Base-by-base conservation (phyloP, 2,113 vertebrate species). In the Osmerus mordax region DNA sequence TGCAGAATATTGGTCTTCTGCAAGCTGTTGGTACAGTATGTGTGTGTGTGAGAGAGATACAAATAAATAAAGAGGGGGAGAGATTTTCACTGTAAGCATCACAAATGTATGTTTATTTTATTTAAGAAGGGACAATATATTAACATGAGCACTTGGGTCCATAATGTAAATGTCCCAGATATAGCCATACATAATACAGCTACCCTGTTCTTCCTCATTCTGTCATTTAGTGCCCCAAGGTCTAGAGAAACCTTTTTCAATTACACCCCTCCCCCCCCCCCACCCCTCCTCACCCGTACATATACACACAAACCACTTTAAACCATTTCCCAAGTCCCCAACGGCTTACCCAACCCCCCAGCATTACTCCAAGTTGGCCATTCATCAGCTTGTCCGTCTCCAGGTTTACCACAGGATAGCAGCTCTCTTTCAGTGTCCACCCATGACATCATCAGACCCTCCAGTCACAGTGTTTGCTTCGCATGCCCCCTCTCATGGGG, bases 381-480 rank as follows among this genome's bases (percentile, higher is more conserved):
- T 47, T 65, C 76, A 65, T 68, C 75, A 58, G 79, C 81, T 64
- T 71, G 72, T 70, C 69, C 54, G 63, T 83, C 65, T 67, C 54
- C 64, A 67, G 62, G 65, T 28, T 69, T 67, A 63, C 76, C 19
- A 47, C 1, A 41, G n/a, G 64, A 65, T 11, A 7, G 52, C 14
- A 25, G 25, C 53, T 9, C 65, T 71, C 66, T 63, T 76, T 77
- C 32, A 81, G 78, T 77, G 73, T 81, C 63, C 76, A 21, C 78
- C 65, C 67, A 73, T 84, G 77, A 74, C 78, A 76, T 79, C 78
- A 84, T 79, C 65, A 53, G 66, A 73, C 47, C 77, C 67, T 85
- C 85, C 86, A 72, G 12, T 47, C 60, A 47, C 9, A 47, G 41
- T 47, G 41, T 11, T 47, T 47, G 41, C 9, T 47, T 47, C 41